Base-by-base conservation (phyloP, 1,140 invertebrate genomes). In the Brachionus calyciflorus region DNA sequence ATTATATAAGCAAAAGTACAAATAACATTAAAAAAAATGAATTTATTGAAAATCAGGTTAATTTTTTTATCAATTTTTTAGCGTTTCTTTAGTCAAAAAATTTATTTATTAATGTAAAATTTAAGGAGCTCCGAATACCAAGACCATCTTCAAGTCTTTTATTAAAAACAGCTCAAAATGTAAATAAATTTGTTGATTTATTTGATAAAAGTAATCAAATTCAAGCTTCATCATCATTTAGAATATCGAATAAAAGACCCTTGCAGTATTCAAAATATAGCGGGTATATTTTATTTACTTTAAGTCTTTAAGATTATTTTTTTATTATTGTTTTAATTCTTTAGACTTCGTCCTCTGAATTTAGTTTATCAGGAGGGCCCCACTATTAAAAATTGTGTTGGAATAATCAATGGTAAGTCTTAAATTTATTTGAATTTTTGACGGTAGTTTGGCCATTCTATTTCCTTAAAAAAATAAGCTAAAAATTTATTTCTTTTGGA, bases 111-210 rank as follows among this genome's bases (percentile, higher is more conserved):
- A 37, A 37, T 37, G 3, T 37, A 37, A 9, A 37, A 37, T 9
- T 9, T 5, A 3, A 3, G 9, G 33, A 37, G 9, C 33, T 37
- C 9, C 3, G 33, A 9, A 37, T 37, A 37, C 33, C 33, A 37
- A 37, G 55, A n/a, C 30, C 55, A 33, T 60, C 55, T 33, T 60
- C 55, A 37, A 60, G 28, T 21, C 55, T 60, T 60, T 60, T 60
- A 30, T 0, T 37, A 1, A 60, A 60, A 60, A 60, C 55, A n/a
- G 55, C 55, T 40, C 55, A 60, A 60, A 40, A 60, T 37, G 55
- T 60, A 40, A 60, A 60, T 17, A 28, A 60, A 6, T 60, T 60
- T 60, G 55, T 37, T 9, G 28, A 12, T 5, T 5, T 60, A 17
- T 60, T 33, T 60, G 55, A 60, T 17, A 60, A 60, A 60, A 60